Evolutionary conservation across 1,140 invertebrate species (phyloP), one percentile per base, ranked within the genome.

Genomic region (Campoletis sonorensis): DNA sequence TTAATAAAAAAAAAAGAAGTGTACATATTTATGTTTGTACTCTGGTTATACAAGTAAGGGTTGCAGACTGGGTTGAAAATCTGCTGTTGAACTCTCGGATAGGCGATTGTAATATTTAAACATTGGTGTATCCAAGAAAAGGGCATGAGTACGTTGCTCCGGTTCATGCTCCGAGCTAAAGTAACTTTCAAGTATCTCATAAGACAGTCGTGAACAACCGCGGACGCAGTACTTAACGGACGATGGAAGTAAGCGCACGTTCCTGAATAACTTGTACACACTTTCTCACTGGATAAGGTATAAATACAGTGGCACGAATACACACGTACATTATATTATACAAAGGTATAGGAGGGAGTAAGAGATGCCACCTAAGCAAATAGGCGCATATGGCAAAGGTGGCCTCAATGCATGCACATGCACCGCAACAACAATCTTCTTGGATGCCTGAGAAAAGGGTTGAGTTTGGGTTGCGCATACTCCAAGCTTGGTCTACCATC

Each of bases 111-210:
- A 58, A 58, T 58, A 58, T 58, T n/a, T 58, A 58, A 18, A 58
- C 21, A 67, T 15, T 15, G 23, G 61, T 23, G 61, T 23, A 13
- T 67, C 16, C 15, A 70, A 3, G 13, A 5, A 30, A 33, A 3
- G 16, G 3, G 30, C 11, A 5, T 15, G 15, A 33, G 30, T 45
- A 45, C 40, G 67, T 70, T 33, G 67, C 27, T 15, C 18, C 26
- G 30, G 30, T 70, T 70, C 67, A 70, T 70, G 67, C 67, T 70
- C 30, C 16, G 67, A 18, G 30, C 26, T n/a, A 70, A 70, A 70
- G 67, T 70, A 70, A 70, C 67, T 70, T 64, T 64, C 67, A 70
- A 70, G 67, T 70, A 70, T 70, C 67, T 70, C 67, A 70, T 70
- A 70, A 70, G 67, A 70, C 67, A 33, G 67, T 70, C 30, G 67